Percentiles rank a stretch among this genome's conserved stretches.
phyloP scores from a whole-genome alignment of 2,888 invertebrate species.

The Platycnemis pennipes region DNA sequence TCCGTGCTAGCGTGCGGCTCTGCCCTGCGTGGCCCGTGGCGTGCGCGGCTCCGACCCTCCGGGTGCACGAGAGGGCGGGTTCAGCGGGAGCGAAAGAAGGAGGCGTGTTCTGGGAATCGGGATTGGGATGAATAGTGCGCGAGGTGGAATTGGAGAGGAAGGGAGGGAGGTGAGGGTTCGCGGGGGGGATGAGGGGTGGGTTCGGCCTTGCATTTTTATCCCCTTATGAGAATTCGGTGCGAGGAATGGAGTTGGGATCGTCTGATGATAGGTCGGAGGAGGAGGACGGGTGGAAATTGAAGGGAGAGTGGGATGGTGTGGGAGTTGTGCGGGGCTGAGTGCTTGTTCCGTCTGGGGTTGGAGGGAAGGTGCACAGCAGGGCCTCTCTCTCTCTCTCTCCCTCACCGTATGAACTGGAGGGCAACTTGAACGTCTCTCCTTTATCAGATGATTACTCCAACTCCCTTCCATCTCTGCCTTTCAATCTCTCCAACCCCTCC shows the following conservation, averaged over 20 bases:
- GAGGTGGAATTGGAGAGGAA: slow-evolving; percentile 3
- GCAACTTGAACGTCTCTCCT: neutral
- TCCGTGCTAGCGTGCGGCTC: neutral
- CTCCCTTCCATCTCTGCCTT: neutral
- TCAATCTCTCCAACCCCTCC: neutral
- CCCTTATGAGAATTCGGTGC: neutral
- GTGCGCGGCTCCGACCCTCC: slow-evolving; percentile 21
- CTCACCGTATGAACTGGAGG: neutral
- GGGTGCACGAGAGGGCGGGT: slow-evolving; percentile 3
- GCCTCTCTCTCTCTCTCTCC: neutral
- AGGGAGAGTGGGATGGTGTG: neutral
- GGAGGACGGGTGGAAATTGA: too few species aligned
- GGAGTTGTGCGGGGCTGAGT: neutral
- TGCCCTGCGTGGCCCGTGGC: neutral
- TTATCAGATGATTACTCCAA: slow-evolving; percentile 55
- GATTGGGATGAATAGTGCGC: slow-evolving; percentile 54
- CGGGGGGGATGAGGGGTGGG: neutral
- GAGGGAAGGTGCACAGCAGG: neutral
- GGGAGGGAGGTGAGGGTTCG: neutral
- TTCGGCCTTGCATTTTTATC: neutral
- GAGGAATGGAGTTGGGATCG: neutral
- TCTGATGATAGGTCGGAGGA: neutral
- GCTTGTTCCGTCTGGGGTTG: neutral
- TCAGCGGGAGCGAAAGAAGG: neutral
- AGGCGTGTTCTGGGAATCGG: slow-evolving; percentile 48